A percentile compares a stretch with the other conserved stretches of the same genome.
phyloP scores from a whole-genome alignment of 2,797 vertebrate genomes.

The Mus minutoides region DNA sequence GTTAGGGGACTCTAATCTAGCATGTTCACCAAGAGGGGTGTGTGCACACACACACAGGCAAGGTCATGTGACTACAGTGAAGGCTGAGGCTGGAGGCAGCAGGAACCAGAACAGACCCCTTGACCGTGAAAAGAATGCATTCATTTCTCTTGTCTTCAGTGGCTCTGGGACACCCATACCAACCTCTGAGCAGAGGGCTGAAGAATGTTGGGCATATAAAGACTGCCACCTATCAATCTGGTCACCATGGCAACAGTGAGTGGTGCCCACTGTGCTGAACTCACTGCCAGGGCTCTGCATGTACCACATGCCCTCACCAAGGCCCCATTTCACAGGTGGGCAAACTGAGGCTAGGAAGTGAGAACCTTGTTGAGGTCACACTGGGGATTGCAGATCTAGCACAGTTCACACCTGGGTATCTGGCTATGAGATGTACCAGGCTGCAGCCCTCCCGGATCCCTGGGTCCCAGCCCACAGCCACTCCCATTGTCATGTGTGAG shows the following conservation, averaged over 20 bases:
- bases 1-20: neutral
- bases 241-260: no score
- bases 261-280: no score
- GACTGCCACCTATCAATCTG: no score
- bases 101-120: neutral
- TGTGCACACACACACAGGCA: fast-evolving
- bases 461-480: neutral
- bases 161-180: neutral
- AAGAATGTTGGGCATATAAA: fast-evolving
- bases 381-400: fast-evolving
- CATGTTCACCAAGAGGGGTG: neutral
- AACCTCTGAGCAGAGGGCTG: neutral
- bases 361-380: neutral
- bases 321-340: neutral
- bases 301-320: fast-evolving
- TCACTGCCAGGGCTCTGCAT: fast-evolving
- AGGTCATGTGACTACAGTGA: fast-evolving
- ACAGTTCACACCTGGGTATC: neutral
- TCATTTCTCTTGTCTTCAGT: neutral
- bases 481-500: fast-evolving
- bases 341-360: neutral
- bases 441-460: neutral
- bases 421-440: neutral
- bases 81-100: neutral
- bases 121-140: fast-evolving